Percentiles rank a stretch among this genome's conserved stretches.
phyloP scores from a whole-genome alignment of 2,888 invertebrate species.

The Zaprionus lineosus region DNA sequence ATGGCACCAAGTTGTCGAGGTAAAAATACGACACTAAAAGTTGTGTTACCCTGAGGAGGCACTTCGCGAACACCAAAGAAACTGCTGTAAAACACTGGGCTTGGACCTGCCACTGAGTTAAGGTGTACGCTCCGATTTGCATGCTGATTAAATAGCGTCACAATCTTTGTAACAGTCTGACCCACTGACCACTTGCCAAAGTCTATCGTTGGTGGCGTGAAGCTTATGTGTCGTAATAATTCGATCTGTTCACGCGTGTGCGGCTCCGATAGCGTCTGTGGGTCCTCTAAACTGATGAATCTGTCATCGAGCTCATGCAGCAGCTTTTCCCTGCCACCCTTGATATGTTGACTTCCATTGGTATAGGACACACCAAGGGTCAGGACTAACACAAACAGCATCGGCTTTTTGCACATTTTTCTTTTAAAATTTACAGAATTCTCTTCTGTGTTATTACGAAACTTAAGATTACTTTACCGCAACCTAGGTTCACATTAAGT shows the following conservation, averaged over 20 bases:
- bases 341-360: constrained; percentile 36
- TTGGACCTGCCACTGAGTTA: constrained; percentile 96
- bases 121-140: constrained; percentile 93
- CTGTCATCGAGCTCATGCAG: constrained; percentile 35
- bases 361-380: constrained; percentile 25
- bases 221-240: constrained; percentile 78
- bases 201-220: constrained; percentile 84
- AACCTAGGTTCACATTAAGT: constrained; percentile 50
- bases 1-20: constrained; percentile 95
- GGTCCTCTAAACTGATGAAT: constrained; percentile 56
- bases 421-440: constrained; percentile 17
- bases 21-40: constrained; percentile 97
- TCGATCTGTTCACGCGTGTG: constrained; percentile 65
- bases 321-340: constrained; percentile 45
- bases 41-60: constrained; percentile 94
- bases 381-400: constrained; percentile 33
- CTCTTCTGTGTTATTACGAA: constrained; percentile 38
- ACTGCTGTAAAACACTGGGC: constrained; percentile 97
- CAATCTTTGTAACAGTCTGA: constrained; percentile 92
- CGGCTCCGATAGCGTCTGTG: constrained; percentile 51
- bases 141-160: constrained; percentile 94
- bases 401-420: constrained; percentile 46
- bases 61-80: constrained; percentile 98
- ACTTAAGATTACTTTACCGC: constrained; percentile 30
- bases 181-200: constrained; percentile 90